A percentile compares a stretch with the other conserved stretches of the same genome.
phyloP scores from a whole-genome alignment of 2,888 invertebrate species.

The Clusia tigrina region DNA sequence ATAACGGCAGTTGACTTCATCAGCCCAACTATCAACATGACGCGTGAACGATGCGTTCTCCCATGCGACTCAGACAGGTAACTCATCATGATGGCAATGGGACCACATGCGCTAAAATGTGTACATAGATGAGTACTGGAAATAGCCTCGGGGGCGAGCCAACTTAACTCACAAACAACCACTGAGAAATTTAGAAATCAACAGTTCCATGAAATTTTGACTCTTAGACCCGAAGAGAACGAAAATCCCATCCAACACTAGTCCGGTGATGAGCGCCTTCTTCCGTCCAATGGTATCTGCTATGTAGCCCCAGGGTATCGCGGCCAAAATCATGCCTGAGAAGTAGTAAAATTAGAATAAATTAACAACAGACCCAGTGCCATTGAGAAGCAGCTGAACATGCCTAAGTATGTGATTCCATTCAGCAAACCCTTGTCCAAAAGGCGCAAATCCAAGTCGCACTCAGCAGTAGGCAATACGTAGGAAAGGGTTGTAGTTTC shows the following conservation, averaged over 20 bases:
- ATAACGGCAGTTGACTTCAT: conserved; percentile 73
- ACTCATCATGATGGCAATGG: conserved; percentile 76
- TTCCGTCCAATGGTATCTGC: conserved; percentile 77
- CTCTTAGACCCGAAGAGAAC: conserved; percentile 72
- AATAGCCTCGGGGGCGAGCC: no score
- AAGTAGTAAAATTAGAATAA: neutral
- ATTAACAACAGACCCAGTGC: neutral
- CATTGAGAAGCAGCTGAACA: no score
- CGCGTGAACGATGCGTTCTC: conserved; percentile 70
- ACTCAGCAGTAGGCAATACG: conserved; percentile 77
- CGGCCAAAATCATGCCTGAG: conserved; percentile 78
- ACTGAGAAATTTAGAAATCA: conserved; percentile 74
- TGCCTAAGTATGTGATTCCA: conserved; percentile 77
- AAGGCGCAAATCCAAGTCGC: conserved; percentile 73
- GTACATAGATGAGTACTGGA: neutral
- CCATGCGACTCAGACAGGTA: conserved; percentile 80
- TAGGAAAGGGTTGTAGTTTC: conserved; percentile 77
- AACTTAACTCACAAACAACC: conserved; percentile 75
- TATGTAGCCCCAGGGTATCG: conserved; percentile 79
- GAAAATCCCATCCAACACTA: conserved; percentile 70
- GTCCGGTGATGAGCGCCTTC: conserved; percentile 73
- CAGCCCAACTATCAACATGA: conserved; percentile 73
- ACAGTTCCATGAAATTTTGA: conserved; percentile 71
- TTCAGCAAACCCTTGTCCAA: conserved; percentile 76
- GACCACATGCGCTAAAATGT: conserved; percentile 70